Base-by-base conservation (phyloP, 2,888 invertebrate genomes). In the Serripes groenlandicus region DNA sequence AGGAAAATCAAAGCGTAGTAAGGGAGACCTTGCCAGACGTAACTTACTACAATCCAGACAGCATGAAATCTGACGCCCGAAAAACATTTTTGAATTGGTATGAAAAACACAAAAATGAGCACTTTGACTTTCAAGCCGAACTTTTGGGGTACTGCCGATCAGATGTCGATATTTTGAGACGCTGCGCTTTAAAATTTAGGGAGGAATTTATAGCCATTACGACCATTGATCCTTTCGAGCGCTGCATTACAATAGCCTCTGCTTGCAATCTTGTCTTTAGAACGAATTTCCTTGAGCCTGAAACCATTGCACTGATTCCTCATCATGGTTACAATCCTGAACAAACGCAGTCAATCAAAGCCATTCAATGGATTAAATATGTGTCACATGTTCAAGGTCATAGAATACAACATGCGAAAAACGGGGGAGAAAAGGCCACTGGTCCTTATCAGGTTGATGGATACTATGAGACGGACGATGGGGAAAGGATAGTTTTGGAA, bases 291-390 rank as follows among this genome's bases (percentile, higher is more conserved):
- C 66, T 86, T n/a, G 23, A 79, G n/a, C 18, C 62, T 4, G 68
- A 60, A 7, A 66, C 75, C n/a, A 74, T 71, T 58, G 83, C 54
- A 18, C 68, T 83, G 4, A 86, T 86, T 18, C 83, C 81, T 26
- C 56, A 68, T 7, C 81, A 86, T 28, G 81, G 86, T 0, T 83
- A 83, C 69, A 66, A 34, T 28, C 81, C 83, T n/a, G 78, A 81
- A 54, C 74, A 83, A 49, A 81, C 75, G 58, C 86, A 86, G 42
- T 86, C 83, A 7, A 66, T 83, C 4, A 86, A 81, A 54, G 86
- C 86, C 28, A 15, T 81, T 28, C 72, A 80, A 35, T 86, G 83
- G 83, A 18, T 83, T 11, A 81, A 79, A 42, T 81, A 86, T 26
- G 21, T 83, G 1, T 68, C 79, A 35, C 32, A 75, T 49, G 49